Percentiles rank a stretch among this genome's conserved stretches.
Conservation (phyloP, 2,888 invertebrate species). For the Saturnia japonica region DNA sequence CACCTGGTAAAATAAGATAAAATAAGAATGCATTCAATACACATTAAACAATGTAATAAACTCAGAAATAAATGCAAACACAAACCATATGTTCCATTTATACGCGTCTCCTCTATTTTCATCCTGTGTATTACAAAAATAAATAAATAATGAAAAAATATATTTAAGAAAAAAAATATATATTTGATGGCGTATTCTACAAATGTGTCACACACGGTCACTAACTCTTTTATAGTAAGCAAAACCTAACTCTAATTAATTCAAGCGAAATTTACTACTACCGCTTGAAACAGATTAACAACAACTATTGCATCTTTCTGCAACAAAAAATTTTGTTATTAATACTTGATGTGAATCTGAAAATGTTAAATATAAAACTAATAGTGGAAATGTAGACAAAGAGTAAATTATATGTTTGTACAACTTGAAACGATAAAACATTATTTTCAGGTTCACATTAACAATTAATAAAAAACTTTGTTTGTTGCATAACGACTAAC, state of each 20-base stretch:
- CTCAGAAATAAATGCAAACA: background rate
- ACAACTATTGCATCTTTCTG: too few species aligned
- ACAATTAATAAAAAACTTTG: too few species aligned
- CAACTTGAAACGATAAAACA: too few species aligned
- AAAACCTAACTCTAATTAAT: background rate
- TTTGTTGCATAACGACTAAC: too few species aligned
- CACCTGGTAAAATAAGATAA: slow-evolving; percentile 56
- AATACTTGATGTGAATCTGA: too few species aligned
- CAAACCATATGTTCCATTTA: slow-evolving; percentile 11
- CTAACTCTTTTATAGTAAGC: background rate
- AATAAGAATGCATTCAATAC: background rate
- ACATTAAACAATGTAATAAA: background rate
- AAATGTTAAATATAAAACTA: too few species aligned
- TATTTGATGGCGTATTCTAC: background rate
- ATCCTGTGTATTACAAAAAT: slow-evolving; percentile 26
- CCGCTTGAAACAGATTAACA: too few species aligned
- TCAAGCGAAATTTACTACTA: too few species aligned
- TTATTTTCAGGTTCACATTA: too few species aligned
- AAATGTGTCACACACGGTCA: background rate
- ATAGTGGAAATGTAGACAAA: too few species aligned
- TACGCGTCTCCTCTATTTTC: slow-evolving; percentile 18
- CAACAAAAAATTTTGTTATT: too few species aligned
- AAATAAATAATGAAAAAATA: slow-evolving; percentile 20
- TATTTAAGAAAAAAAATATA: slow-evolving; percentile 15
- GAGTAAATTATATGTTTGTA: too few species aligned